Evolutionary conservation across 2,113 vertebrate species (phyloP), one percentile per base, ranked within the genome.

Genomic region (Lasiurus cinereus): DNA sequence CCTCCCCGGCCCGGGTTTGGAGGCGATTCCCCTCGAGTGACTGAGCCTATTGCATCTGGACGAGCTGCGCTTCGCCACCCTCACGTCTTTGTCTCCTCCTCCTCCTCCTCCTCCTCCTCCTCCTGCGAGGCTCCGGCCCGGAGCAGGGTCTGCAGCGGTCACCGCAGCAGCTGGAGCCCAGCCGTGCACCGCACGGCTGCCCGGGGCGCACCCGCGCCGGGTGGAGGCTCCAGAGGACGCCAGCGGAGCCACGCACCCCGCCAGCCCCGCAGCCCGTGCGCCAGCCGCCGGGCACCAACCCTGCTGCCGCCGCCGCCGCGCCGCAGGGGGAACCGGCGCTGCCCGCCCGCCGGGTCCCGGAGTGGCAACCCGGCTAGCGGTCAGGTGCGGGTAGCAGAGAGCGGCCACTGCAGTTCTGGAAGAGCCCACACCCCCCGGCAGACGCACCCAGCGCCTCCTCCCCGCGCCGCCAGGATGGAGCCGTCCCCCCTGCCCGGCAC

Each of bases 51-150:
- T 54, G 91, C 84, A 29, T 73, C 89, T 27, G 87, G 74, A 90
- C 50, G 31, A 89, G 90, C 73, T 31, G 91, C 78, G 92, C 82
- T 95, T 83, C 72, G 78, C 94, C 76, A 76, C 76, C 29, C 89
- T 91, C 64, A 18, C 36, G 78, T 64, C 95, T 97, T 95, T 95
- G 96, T 96, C 97, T 98, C 96, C 96, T 93, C 87, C 91, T 98
- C 96, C 96, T 93, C 86, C 91, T 52, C 50, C 50, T 88, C 39
- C 39, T 39, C 39, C 39, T 39, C 39, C 39, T 39, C 5, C 39
- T 39, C 39, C 39, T 39, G 86, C 62, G 4, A 70, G 86, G 66
- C 74, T 84, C 86, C 22, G 0, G 67, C 90, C 92, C 15, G 5
- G 62, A 73, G 79, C 87, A 87, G 94, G 97, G 96, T 96, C 93